Conservation (phyloP, 1,140 invertebrate species). For the Drosophila subpulchrella region DNA sequence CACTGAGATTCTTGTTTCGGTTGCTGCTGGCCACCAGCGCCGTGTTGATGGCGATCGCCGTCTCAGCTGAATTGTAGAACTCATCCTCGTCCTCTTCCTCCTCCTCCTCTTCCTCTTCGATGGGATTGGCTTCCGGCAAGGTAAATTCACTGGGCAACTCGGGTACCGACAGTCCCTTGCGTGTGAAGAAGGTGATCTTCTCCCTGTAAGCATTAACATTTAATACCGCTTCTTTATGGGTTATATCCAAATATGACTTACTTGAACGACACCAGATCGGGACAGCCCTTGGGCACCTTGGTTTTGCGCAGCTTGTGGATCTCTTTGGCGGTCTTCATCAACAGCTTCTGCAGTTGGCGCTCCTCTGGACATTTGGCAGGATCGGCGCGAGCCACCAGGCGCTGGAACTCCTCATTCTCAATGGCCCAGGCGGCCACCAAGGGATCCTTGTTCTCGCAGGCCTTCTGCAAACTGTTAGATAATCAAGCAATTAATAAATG, state of each 20-base stretch:
- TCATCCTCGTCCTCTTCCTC: conserved; percentile 75
- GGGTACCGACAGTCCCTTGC: conserved; percentile 91
- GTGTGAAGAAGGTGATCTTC: conserved; percentile 97
- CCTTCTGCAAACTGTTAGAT: conserved; percentile 87
- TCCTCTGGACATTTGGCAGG: conserved; percentile 89
- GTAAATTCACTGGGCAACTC: conserved; percentile 88
- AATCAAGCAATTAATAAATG: not conserved
- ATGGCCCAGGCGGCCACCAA: conserved; percentile 93
- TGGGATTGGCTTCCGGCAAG: conserved; percentile 72
- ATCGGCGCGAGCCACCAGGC: conserved; percentile 88
- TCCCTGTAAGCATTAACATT: conserved; percentile 88
- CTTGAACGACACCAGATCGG: conserved; percentile 97
- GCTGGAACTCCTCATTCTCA: conserved; percentile 94
- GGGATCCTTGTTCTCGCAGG: conserved; percentile 91
- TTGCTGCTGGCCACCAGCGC: conserved; percentile 81
- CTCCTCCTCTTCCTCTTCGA: conserved; percentile 74
- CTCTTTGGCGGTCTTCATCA: conserved; percentile 94
- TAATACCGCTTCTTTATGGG: not conserved
- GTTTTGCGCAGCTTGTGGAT: conserved; percentile 95
- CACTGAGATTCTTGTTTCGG: conserved; percentile 84
- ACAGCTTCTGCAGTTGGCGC: conserved; percentile 91
- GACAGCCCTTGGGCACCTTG: conserved; percentile 94
- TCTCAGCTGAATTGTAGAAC: conserved; percentile 71
- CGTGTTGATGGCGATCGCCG: conserved; percentile 81
- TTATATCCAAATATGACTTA: conserved; percentile 86